Conservation (phyloP, 2,797 vertebrate species). For the Poeciliopsis gracilis region DNA sequence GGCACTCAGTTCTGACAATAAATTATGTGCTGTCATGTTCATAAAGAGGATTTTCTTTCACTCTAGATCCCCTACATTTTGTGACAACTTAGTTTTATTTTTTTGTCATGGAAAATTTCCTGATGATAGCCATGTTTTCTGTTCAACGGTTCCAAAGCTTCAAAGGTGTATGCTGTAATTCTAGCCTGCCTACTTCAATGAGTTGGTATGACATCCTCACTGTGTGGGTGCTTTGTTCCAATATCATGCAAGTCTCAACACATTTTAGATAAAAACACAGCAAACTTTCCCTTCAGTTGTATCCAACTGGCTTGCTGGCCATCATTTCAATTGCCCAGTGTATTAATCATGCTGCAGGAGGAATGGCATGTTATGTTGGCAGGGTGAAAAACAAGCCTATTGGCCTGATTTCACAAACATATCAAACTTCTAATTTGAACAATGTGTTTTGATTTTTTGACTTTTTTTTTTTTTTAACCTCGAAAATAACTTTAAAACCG, state of each 20-base stretch:
- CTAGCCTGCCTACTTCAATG: conserved; percentile 33
- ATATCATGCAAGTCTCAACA: conserved; percentile 58
- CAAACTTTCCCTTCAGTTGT: conserved; percentile 65
- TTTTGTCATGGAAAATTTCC: background rate
- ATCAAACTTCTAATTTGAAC: conserved; percentile 31
- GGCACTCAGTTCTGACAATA: background rate
- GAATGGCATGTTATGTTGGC: conserved; percentile 55
- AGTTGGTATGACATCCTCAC: conserved; percentile 43
- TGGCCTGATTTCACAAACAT: conserved; percentile 44
- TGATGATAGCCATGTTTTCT: conserved; percentile 8
- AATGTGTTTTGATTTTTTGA: conserved; percentile 40
- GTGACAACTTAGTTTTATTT: background rate
- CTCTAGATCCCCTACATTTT: background rate
- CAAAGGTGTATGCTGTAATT: conserved; percentile 43
- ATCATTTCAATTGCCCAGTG: conserved; percentile 49
- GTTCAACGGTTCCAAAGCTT: conserved; percentile 46
- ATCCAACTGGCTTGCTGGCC: conserved; percentile 66
- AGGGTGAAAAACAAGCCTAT: conserved; percentile 49
- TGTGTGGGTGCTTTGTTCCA: conserved; percentile 60
- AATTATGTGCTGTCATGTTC: background rate
- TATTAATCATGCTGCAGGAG: conserved; percentile 50
- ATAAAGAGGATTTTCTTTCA: background rate
- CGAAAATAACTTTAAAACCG: background rate
- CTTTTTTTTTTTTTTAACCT: background rate
- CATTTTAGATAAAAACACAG: conserved; percentile 51